Base-by-base conservation (phyloP, 2,888 invertebrate genomes). In the Hesperia comma region DNA sequence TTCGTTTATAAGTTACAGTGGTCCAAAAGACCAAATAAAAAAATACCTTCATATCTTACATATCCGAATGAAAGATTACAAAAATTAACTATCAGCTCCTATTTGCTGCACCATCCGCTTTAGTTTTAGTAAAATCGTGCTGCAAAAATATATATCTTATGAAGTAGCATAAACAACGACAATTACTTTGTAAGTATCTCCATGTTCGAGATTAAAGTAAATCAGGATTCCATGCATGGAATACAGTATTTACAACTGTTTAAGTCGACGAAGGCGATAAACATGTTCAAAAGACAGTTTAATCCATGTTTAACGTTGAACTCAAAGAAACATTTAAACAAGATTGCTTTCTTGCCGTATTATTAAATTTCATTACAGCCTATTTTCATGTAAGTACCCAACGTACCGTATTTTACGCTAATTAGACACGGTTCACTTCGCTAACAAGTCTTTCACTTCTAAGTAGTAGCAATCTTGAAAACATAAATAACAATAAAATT, bases 321-420 rank as follows among this genome's bases (percentile, higher is more conserved):
- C 49, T 61, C 67, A 61, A 67, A 67, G 67, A 67, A 67, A 67
- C 56, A 61, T 61, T 61, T 41, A 67, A 61, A 56, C 67, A 61
- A 56, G 40, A 67, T 61, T 67, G 61, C 61, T 55, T 43, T 67
- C 56, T 61, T 56, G 56, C 49, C 56, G 55, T 61, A 67, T 77
- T 75, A 78, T 77, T 71, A 67, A 60, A 67, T 67, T 67, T 74
- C 70, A 75, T 70, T 68, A 71, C 70, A 70, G 72, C 74, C 74
- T 77, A 77, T 80, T 80, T 78, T 75, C 76, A 76, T 68, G 72
- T 75, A 79, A 72, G 73, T 75, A 79, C 72, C 71, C 80, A 81
- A 68, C 73, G 78, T 80, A 74, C 76, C 82, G 79, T 79, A 76
- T 81, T 84, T 81, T 70, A 78, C 79, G 78, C 78, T 80, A 81